Base-by-base conservation (phyloP, 2,888 invertebrate genomes). In the Hyalella azteca region DNA sequence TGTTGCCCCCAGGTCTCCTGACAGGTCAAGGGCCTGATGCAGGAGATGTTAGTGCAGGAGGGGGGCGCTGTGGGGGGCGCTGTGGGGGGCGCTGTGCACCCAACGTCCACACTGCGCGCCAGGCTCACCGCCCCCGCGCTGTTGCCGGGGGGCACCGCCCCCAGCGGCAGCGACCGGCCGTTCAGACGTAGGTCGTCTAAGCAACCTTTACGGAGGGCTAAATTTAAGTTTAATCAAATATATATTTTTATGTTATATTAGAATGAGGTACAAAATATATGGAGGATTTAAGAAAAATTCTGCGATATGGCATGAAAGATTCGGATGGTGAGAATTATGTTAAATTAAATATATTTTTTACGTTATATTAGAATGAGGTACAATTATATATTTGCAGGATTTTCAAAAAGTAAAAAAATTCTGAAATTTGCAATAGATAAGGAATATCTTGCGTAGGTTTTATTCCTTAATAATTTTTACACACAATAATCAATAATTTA, bases 141-240 rank as follows among this genome's bases (percentile, higher is more conserved):
- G 3, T 40, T 75, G 3, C 32, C 75, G 75, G 41, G 41, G 75
- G 41, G 41, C 13, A 26, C 22, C 40, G n/a, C 29, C n/a, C 32
- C 36, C 22, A 75, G 45, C 32, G 75, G 75, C 40, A 75, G 45
- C 75, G 32, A 45, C 26, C 45, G 22, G 26, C 75, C 75, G 26
- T 75, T 45, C 39, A 75, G 45, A 3, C 75, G 29, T n/a, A 75
- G n/a, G 75, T 75, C 75, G 45, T 75, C 75, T 45, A 75, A 40
- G 32, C 75, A 75, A 40, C 75, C 75, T 75, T 32, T n/a, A 19
- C 66, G 4, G 26, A 54, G 26, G 3, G 26, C 5, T 7, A 26
- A n/a, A 54, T 11, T 19, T 3, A 26, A 1, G 54, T 26, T 9
- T 26, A 22, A 26, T 26, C 29, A 5, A 13, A 26, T 22, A 1